Percentiles rank a stretch among this genome's conserved stretches.
These are phyloP conservation scores for Nomada fucata DNA, from an alignment of 2,888 invertebrate species.

Conservation along the genomic window DNA sequence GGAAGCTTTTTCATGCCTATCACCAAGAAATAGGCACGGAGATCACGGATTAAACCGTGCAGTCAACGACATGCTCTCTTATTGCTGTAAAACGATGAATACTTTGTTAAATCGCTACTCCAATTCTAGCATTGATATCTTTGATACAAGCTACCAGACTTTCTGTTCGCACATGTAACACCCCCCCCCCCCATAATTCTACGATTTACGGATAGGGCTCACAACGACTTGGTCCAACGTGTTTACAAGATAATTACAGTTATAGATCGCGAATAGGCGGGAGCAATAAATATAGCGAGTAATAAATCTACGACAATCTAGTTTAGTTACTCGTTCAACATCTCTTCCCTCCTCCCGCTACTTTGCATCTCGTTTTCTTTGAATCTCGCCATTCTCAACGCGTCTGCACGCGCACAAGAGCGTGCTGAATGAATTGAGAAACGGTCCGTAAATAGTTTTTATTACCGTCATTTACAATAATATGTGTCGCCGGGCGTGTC, in stretches of 20 bases:
- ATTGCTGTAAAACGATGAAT: constrained; percentile 13
- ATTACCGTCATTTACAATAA: constrained; percentile 65
- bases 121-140: constrained; percentile 15
- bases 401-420: constrained; percentile 33
- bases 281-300: constrained; percentile 66
- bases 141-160: constrained; percentile 44
- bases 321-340: constrained; percentile 42
- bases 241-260: constrained; percentile 73
- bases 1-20: not conserved
- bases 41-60: constrained; percentile 1
- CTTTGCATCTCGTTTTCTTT: not conserved
- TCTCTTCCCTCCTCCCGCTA: not conserved
- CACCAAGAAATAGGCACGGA: constrained; percentile 9
- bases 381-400: constrained; percentile 29
- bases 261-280: constrained; percentile 71
- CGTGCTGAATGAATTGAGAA: constrained; percentile 35
- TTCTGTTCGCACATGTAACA: constrained; percentile 14
- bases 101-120: constrained; percentile 2
- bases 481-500: constrained; percentile 38
- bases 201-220: constrained; percentile 65
- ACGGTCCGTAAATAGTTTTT: constrained; percentile 23
- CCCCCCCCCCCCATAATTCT: constrained; percentile 25
- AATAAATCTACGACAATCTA: constrained; percentile 70
- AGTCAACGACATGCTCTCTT: not conserved
- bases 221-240: constrained; percentile 77